Evolutionary conservation across 1,140 invertebrate genomes (phyloP).

Genomic region (Octopus sinensis): DNA sequence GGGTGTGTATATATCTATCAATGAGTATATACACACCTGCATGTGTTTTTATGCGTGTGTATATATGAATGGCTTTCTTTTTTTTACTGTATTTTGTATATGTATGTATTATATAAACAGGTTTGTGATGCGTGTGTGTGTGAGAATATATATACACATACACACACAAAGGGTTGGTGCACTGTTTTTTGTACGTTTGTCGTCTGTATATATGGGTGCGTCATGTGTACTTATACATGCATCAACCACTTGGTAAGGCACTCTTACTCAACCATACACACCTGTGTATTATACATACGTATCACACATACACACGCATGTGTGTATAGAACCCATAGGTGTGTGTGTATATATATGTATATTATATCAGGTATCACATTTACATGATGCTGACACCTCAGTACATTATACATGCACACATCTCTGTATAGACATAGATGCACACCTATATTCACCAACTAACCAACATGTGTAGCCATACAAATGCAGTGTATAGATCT

Average conservation of each 20-base stretch:
- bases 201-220: not conserved
- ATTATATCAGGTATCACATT: not conserved
- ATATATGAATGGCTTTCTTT: too few species aligned
- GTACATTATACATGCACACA: not conserved
- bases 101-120: too few species aligned
- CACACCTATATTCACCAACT: not conserved
- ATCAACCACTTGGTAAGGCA: not conserved
- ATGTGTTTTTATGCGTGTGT: too few species aligned
- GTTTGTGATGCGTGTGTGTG: not conserved
- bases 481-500: not conserved
- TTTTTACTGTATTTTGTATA: too few species aligned
- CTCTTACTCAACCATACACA: not conserved
- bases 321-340: not conserved
- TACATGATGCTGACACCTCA: too few species aligned
- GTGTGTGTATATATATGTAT: not conserved
- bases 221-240: not conserved
- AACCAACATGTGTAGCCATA: not conserved
- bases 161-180: not conserved
- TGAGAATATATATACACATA: not conserved
- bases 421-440: not conserved
- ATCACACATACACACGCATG: not conserved
- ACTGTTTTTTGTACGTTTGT: too few species aligned
- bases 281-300: not conserved
- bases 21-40: too few species aligned
- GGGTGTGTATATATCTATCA: too few species aligned